Evolutionary conservation across 2,888 invertebrate species (phyloP).

Genomic region (Mallateleia sp.): DNA sequence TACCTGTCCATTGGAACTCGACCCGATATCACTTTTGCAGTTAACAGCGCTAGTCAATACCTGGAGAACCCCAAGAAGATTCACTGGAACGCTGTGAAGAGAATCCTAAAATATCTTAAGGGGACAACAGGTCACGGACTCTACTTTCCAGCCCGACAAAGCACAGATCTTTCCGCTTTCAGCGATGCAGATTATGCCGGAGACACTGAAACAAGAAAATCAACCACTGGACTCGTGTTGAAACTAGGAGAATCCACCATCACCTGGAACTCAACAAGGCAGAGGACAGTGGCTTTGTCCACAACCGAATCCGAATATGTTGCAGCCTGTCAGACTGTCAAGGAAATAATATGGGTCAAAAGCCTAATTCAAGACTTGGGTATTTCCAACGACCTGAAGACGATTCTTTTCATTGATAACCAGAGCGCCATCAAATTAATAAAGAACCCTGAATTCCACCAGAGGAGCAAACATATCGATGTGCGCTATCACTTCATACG

Average conservation of each 20-base stretch:
- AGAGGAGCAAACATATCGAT: constrained; percentile 47
- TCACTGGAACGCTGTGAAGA: background rate
- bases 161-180: background rate
- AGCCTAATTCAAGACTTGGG: background rate
- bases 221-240: background rate
- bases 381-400: background rate
- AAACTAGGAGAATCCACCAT: background rate
- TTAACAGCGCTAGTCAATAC: background rate
- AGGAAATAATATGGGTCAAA: background rate
- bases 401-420: constrained; percentile 26
- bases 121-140: background rate
- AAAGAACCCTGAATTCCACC: constrained; percentile 55
- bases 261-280: background rate
- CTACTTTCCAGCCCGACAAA: background rate
- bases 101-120: background rate
- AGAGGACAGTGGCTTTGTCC: background rate
- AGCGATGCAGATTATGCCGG: background rate
- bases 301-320: background rate
- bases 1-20: background rate
- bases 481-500: constrained; percentile 52
- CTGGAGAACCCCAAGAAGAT: constrained; percentile 5
- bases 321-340: background rate
- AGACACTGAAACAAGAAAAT: background rate
- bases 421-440: constrained; percentile 52
- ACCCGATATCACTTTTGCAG: constrained; percentile 14